phyloP scores from a whole-genome alignment of 2,113 vertebrate genomes.

The Hucho hucho region DNA sequence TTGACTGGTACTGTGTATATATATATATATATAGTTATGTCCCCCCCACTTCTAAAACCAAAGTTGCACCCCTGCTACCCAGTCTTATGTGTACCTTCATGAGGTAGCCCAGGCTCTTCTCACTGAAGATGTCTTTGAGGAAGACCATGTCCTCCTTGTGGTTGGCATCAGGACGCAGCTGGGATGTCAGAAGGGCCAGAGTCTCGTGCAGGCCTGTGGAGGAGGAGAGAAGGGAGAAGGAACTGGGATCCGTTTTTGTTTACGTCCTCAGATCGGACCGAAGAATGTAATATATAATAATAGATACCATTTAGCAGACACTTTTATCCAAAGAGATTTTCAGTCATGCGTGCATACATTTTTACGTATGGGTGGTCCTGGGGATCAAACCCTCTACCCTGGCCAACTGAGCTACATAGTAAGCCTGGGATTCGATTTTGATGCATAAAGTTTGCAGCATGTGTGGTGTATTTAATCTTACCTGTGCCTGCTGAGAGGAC shows the following conservation, averaged over 20 bases:
- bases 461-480: slow-evolving; percentile 49
- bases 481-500: slow-evolving; percentile 91
- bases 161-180: slow-evolving; percentile 90
- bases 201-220: slow-evolving; percentile 88
- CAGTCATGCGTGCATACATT: too few species aligned
- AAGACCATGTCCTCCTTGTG: slow-evolving; percentile 96
- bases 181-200: slow-evolving; percentile 90
- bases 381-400: too few species aligned
- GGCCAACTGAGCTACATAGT: too few species aligned
- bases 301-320: too few species aligned
- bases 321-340: too few species aligned
- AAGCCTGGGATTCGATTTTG: too few species aligned
- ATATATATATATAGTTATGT: too few species aligned
- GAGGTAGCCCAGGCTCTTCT: slow-evolving; percentile 87
- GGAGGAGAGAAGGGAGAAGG: not conserved
- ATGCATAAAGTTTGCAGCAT: not conserved
- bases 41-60: too few species aligned
- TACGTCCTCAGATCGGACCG: slow-evolving; percentile 34
- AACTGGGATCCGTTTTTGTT: slow-evolving; percentile 50
- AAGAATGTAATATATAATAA: not conserved
- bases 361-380: too few species aligned
- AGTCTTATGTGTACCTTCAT: slow-evolving; percentile 83
- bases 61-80: not conserved
- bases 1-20: too few species aligned
- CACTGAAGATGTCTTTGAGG: slow-evolving; percentile 91